A percentile compares a stretch with the other conserved stretches of the same genome.
Evolutionary conservation across 2,113 vertebrate genomes (phyloP).

Genomic region (Camelus bactrianus): DNA sequence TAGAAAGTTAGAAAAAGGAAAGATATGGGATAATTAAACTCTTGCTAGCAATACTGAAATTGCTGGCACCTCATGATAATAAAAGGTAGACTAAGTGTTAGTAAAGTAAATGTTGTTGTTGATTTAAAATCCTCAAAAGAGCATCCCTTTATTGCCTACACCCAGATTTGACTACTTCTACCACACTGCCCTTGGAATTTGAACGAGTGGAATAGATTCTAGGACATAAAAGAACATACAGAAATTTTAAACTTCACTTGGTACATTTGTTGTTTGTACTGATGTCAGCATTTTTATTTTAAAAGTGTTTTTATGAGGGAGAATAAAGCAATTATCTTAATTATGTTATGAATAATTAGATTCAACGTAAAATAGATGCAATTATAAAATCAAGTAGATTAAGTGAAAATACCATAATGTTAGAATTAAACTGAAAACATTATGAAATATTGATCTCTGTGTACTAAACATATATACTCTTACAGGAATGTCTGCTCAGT

Average conservation of each 20-base stretch:
- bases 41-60: neutral
- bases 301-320: neutral
- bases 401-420: constrained; percentile 18
- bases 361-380: neutral
- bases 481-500: neutral
- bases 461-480: neutral
- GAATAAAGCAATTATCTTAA: constrained; percentile 36
- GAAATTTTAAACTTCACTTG: neutral
- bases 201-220: neutral
- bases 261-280: neutral
- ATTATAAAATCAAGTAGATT: constrained; percentile 51
- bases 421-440: constrained; percentile 17
- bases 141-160: neutral
- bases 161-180: neutral
- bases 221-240: neutral
- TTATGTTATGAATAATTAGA: neutral
- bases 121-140: neutral
- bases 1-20: constrained; percentile 1
- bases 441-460: neutral
- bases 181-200: neutral
- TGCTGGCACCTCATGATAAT: neutral
- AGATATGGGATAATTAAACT: neutral
- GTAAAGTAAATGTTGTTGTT: neutral
- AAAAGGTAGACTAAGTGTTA: neutral
- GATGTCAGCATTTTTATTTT: constrained; percentile 31